phyloP scores from a whole-genome alignment of 2,113 vertebrate species.

The Pagrus major region DNA sequence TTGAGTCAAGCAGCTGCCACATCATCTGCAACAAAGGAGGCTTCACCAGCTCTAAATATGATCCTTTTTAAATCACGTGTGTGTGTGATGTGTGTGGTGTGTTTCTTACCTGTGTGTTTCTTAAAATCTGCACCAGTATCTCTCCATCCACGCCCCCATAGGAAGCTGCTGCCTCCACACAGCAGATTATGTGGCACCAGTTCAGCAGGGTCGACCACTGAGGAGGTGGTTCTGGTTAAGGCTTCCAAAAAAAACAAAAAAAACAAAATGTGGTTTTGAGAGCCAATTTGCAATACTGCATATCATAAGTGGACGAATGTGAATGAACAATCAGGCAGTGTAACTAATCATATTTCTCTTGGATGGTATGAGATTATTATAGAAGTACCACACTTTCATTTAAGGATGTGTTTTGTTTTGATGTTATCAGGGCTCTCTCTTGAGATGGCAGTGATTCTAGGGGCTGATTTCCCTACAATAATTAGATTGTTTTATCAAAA shows the following conservation, averaged over 20 bases:
- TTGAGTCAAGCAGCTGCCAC: conserved; percentile 44
- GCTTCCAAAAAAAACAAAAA: background rate
- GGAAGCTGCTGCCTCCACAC: conserved; percentile 50
- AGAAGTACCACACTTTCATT: background rate
- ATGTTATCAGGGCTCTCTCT: background rate
- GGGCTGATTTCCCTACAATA: conserved; percentile 5
- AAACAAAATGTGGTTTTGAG: too few species aligned
- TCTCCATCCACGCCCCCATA: conserved; percentile 17
- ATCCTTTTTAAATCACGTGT: conserved; percentile 13
- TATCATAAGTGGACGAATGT: conserved; percentile 7
- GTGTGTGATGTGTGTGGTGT: too few species aligned
- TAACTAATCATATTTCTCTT: conserved; percentile 28
- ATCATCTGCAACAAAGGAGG: conserved; percentile 49
- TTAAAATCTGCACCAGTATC: conserved; percentile 30
- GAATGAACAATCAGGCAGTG: conserved; percentile 13
- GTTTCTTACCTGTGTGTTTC: conserved; percentile 15
- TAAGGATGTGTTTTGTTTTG: background rate
- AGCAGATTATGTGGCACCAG: conserved; percentile 45
- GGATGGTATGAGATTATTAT: background rate
- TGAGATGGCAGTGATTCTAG: conserved; percentile 6
- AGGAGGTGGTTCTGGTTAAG: conserved; percentile 39
- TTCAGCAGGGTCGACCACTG: conserved; percentile 43
- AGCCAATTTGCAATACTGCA: background rate
- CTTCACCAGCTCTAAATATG: conserved; percentile 9
- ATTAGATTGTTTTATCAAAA: conserved; percentile 39